Percentiles rank a stretch among this genome's conserved stretches.
Conservation (phyloP, 2,113 vertebrate species). For the Corythoichthys intestinalis region DNA sequence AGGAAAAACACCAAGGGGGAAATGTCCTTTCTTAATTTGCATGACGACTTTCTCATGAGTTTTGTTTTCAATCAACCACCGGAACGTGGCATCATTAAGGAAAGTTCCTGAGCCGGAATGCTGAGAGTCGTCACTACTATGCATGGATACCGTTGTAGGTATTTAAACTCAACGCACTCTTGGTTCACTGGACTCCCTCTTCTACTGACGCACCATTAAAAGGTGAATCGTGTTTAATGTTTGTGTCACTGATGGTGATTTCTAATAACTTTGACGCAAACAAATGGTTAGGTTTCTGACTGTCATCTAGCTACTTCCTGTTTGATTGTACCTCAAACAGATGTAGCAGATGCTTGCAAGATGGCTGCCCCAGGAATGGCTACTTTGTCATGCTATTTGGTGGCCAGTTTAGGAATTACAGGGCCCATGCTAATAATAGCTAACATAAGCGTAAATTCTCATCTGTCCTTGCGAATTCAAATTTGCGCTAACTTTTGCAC, state of each 20-base stretch:
- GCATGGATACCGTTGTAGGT: conserved; percentile 80
- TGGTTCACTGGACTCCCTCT: conserved; percentile 13
- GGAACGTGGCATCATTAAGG: conserved; percentile 52
- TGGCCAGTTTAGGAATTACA: too few species aligned
- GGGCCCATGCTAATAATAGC: not conserved
- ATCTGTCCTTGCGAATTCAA: not conserved
- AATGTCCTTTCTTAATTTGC: conserved; percentile 60
- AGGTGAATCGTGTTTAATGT: not conserved
- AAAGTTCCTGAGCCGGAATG: conserved; percentile 68
- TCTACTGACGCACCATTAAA: not conserved
- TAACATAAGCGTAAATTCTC: not conserved
- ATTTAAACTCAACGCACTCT: conserved; percentile 54
- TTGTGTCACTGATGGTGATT: not conserved
- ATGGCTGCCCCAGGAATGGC: not conserved
- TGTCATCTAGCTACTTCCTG: not conserved
- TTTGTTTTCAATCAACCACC: conserved; percentile 31
- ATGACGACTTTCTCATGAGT: conserved; percentile 58
- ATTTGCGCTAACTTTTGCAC: not conserved
- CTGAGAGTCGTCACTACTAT: conserved; percentile 70
- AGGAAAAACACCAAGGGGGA: conserved; percentile 26
- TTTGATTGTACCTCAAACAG: not conserved
- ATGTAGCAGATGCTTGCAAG: not conserved
- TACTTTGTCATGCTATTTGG: not conserved
- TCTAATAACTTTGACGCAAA: not conserved
- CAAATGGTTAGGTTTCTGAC: not conserved